Evolutionary conservation across 1,140 invertebrate species (phyloP), one percentile per base, ranked within the genome.

Genomic region (Lethocerus indicus): DNA sequence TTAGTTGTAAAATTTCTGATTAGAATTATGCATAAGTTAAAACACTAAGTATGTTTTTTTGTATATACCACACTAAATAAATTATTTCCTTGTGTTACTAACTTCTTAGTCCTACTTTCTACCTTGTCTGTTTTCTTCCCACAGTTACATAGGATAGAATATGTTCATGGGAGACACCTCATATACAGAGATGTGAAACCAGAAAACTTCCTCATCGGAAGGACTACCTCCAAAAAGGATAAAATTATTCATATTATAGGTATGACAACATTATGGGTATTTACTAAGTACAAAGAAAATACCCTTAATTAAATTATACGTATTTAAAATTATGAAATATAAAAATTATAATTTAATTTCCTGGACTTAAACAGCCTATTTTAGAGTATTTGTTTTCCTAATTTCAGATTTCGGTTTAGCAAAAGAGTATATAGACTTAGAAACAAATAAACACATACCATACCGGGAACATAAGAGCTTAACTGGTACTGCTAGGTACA

Each of bases 381-480:
- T 44, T 44, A 23, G n/a, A 14, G 26, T 39, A 44, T 20, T n/a
- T 44, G 44, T 45, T 42, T 42, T 42, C 16, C 6, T 35, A 20
- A 48, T 59, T 60, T 44, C 51, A 61, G 53, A 59, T 58, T 62
- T 98, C 79, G 95, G 95, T 69, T 78, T 98, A 74, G 94, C 94
- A 66, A 98, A 98, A 79, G 94, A 98, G 78, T 99, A 98, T 72
- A 98, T 98, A 77, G 94, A 98, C 75, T 84, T 94, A 75, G 93
- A 98, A 78, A 93, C 87, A 68, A 92, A 96, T 76, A 97, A 96
- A 75, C 95, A 98, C 75, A 98, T 98, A 77, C 93, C 94, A 59
- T 98, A 97, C 72, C 84, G 93, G 77, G 95, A 98, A 77, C 93
- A 98, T 75, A 98, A 98, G 74, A 96, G 90, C 67, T 76, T 98